Evolutionary conservation across 1,140 invertebrate species (phyloP), one percentile per base, ranked within the genome.

Genomic region (Papilio polytes): DNA sequence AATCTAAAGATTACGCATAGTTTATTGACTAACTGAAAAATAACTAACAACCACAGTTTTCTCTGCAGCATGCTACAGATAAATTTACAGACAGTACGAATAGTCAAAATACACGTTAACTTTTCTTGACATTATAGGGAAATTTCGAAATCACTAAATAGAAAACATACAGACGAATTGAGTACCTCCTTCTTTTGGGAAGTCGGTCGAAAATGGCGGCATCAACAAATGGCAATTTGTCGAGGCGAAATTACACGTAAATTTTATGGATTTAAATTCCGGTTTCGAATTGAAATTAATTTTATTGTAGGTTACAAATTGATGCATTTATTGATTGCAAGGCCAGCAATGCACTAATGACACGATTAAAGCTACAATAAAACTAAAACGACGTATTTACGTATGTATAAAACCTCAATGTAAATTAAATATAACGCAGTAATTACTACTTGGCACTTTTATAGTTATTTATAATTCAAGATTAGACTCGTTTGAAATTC

Each of bases 321-420:
- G 12, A 20, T 12, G 56, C 20, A 63, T 53, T 53, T 63, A 63
- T 63, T 10, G 22, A 63, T 63, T 63, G 56, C 56, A 63, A 63
- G 56, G 56, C 56, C 22, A 63, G 56, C 56, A 59, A 59, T 51
- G 13, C n/a, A 10, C 56, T 59, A 59, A 63, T 63, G 20, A 63
- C 56, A 63, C 22, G 22, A 63, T 63, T 63, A 63, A 63, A 63
- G 56, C 9, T 20, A 22, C 56, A 63, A 26, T 63, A 63, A 63
- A 22, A 63, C 20, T 63, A 63, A 36, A 36, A 36, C 31, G 31
- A 36, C 31, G 31, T 36, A 36, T 3, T 36, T 36, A 36, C 3
- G 3, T 36, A 36, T 36, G 31, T 4, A 20, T 63, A 63, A 22
- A 63, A 63, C 59, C 20, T 63, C 12, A 26, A 63, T 26, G 10